Conservation (phyloP, 2,113 vertebrate genomes). For the Anguilla japonica region DNA sequence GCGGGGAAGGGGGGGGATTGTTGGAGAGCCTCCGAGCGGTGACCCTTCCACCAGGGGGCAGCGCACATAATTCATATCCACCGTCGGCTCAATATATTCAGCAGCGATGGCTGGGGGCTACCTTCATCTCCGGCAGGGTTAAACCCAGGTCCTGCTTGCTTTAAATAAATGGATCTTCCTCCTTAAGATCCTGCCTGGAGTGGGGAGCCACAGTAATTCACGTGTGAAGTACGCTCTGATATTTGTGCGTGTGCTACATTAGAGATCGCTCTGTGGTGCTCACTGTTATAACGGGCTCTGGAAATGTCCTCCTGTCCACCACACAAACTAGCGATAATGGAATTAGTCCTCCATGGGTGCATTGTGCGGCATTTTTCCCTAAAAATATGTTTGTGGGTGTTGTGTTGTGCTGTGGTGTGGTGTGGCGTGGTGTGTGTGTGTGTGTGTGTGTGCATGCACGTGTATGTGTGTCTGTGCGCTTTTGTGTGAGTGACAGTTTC, state of each 20-base stretch:
- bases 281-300: not conserved
- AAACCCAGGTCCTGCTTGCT: constrained; percentile 43
- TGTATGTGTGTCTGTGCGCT: too few relatives aligned
- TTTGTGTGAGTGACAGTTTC: too few relatives aligned
- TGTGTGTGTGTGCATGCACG: too few relatives aligned
- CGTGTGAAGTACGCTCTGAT: constrained; percentile 62
- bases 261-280: not conserved
- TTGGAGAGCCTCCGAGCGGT: constrained; percentile 65
- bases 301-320: not conserved
- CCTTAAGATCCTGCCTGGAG: constrained; percentile 66
- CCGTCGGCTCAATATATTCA: constrained; percentile 79
- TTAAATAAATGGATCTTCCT: constrained; percentile 64
- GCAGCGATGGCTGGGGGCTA: constrained; percentile 69
- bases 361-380: constrained; percentile 14
- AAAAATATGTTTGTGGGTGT: not conserved
- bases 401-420: too few relatives aligned
- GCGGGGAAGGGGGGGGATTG: constrained; percentile 61
- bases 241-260: constrained; percentile 49
- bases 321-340: not conserved
- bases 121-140: constrained; percentile 50
- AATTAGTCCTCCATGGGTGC: constrained; percentile 20
- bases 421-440: too few relatives aligned
- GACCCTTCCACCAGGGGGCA: constrained; percentile 67
- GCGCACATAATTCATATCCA: constrained; percentile 75
- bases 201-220: constrained; percentile 60